Evolutionary conservation across 2,113 vertebrate species (phyloP).

Genomic region (Nannospalax galili): DNA sequence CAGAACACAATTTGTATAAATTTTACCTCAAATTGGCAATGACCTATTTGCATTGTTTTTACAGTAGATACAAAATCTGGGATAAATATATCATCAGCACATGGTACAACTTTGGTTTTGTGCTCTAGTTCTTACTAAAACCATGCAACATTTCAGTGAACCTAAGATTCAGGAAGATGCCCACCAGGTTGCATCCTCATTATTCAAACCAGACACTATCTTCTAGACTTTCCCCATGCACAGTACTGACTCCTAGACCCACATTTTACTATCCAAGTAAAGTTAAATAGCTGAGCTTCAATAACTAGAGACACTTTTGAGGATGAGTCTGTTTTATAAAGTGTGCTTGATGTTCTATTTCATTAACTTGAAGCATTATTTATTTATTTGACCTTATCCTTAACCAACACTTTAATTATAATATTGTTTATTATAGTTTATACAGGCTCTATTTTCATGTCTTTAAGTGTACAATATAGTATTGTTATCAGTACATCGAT

Average conservation of each 20-base stretch:
- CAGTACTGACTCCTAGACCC: not conserved
- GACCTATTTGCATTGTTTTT: constrained; percentile 8
- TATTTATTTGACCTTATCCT: not conserved
- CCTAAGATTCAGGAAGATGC: not conserved
- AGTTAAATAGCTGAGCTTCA: not conserved
- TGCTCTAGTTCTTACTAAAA: not conserved
- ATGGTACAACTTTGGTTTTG: not conserved
- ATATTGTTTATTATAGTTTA: constrained; percentile 7
- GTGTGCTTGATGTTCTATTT: not conserved
- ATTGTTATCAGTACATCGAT: not conserved
- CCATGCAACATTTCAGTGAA: not conserved
- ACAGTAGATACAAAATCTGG: constrained; percentile 2
- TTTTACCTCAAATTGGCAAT: constrained; percentile 14
- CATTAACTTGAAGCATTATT: not conserved
- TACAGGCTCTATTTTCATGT: not conserved
- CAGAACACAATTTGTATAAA: not conserved
- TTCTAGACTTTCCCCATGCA: not conserved
- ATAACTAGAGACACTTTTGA: constrained; percentile 13
- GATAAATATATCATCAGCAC: not conserved
- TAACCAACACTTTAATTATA: not conserved
- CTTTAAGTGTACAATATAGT: not conserved
- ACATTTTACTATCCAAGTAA: not conserved
- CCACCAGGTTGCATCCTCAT: not conserved
- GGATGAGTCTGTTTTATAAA: not conserved
- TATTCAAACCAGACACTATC: not conserved